These are phyloP conservation scores for Sinopyrophorus schimmeli DNA, from an alignment of 2,888 invertebrate species.

Conservation along the genomic window DNA sequence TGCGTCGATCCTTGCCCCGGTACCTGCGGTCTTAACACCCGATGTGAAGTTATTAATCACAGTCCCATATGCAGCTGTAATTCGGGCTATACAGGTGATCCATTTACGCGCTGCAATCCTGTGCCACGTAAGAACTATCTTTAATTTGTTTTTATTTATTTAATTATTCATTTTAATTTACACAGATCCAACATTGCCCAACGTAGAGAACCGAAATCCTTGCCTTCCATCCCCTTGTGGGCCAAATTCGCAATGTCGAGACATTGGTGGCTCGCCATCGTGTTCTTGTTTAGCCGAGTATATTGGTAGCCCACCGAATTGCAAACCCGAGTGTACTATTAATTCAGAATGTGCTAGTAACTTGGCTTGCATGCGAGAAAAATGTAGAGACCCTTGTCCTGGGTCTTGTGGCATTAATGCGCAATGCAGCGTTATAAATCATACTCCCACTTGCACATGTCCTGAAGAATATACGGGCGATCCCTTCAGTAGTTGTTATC, in stretches of 20 bases:
- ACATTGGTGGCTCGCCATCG: slow-evolving; percentile 61
- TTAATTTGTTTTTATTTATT: background rate
- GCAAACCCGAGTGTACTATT: slow-evolving; percentile 67
- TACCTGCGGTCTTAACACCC: slow-evolving; percentile 73
- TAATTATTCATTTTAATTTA: slow-evolving; percentile 4
- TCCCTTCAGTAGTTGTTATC: slow-evolving; percentile 63
- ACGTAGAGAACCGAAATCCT: slow-evolving; percentile 56
- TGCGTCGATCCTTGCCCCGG: slow-evolving; percentile 74
- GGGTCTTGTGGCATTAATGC: slow-evolving; percentile 68
- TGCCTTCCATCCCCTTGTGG: slow-evolving; percentile 80
- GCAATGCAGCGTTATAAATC: slow-evolving; percentile 67
- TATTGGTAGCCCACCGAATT: slow-evolving; percentile 67
- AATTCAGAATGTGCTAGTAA: slow-evolving; percentile 64
- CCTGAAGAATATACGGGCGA: slow-evolving; percentile 64
- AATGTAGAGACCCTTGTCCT: slow-evolving; percentile 64
- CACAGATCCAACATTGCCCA: slow-evolving; percentile 39
- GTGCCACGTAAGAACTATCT: slow-evolving; percentile 17
- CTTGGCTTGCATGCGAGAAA: slow-evolving; percentile 61
- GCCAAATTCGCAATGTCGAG: slow-evolving; percentile 75
- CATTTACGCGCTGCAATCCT: slow-evolving; percentile 62
- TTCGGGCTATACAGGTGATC: slow-evolving; percentile 65
- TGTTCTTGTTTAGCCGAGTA: slow-evolving; percentile 64
- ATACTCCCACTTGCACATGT: slow-evolving; percentile 71
- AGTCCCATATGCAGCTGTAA: slow-evolving; percentile 72
- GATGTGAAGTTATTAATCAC: slow-evolving; percentile 73